phyloP scores from a whole-genome alignment of 2,113 vertebrate genomes.

The Mustelus asterias region DNA sequence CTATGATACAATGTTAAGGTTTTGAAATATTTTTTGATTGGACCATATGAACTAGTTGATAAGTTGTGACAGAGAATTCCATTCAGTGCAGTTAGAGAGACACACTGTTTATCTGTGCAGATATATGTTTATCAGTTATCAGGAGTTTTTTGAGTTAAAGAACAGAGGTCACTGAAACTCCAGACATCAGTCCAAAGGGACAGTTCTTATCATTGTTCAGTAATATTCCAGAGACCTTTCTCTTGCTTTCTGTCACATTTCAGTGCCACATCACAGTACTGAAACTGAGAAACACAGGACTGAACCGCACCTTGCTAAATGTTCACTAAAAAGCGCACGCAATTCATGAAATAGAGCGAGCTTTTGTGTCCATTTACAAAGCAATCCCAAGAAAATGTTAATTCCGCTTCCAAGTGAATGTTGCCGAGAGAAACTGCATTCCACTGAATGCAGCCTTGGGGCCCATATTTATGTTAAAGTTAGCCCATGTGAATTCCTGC shows the following conservation, averaged over 20 bases:
- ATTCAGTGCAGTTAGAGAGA: not conserved
- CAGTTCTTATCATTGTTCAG: not conserved
- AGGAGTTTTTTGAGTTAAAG: not conserved
- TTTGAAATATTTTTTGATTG: not conserved
- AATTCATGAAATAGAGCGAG: not conserved
- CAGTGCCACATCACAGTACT: not conserved
- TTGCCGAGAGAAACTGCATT: not conserved
- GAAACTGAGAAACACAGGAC: not conserved
- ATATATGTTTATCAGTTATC: not conserved
- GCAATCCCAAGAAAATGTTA: not conserved
- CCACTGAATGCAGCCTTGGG: not conserved
- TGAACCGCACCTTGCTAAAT: not conserved
- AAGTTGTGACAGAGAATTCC: not conserved
- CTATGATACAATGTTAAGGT: not conserved
- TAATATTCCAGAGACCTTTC: not conserved
- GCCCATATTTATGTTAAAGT: not conserved
- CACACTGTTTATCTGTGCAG: not conserved
- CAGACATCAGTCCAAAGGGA: not conserved
- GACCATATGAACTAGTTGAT: not conserved
- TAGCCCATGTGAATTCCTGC: not conserved
- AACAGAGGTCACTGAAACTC: conserved; percentile 1
- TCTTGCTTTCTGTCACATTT: not conserved
- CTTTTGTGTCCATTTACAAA: not conserved
- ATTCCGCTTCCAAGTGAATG: not conserved
- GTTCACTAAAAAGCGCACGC: not conserved